Base-by-base conservation (phyloP, 2,113 vertebrate species). In the Oncorhynchus nerka region DNA sequence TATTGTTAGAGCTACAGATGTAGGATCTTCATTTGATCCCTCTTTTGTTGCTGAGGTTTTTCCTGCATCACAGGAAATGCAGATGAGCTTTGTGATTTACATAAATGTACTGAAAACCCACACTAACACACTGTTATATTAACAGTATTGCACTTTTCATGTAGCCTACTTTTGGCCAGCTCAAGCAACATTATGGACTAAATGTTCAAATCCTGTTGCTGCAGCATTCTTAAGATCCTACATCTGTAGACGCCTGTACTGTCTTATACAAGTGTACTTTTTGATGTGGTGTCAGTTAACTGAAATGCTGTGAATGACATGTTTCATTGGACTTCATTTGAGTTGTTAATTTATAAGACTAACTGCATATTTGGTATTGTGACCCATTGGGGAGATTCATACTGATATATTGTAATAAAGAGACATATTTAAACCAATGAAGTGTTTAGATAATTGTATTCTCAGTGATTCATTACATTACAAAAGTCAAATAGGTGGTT, bases 331-430 rank as follows among this genome's bases (percentile, higher is more conserved):
- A 68, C 4, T 81, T 30, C 64, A 68, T 77, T 72, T 76, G 81
- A 86, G 86, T 85, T 89, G 51, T 85, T 89, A 86, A 62, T 62
- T 62, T 85, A 85, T 84, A 85, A 67, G 15, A 61, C 13, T 12
- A 70, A 74, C 34, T 86, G 74, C 57, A 45, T 80, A 64, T 75
- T 70, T 26, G 39, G 39, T 86, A 24, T 82, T 65, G 20, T 71
- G 39, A 61, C 3, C 51, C 51, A 76, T 9, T 48, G 49, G 28
- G 48, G 3, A 30, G 51, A 61, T 73, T 74, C 28, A 28, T 12
- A 30, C 20, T 86, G 34, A 74, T 28, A 80, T 65, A 51, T 45
- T 75, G 64, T 72, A 57, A 76, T 20, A 75, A 88, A 82, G 28
- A 32, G 78, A 71, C 28, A 68, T 32, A 67, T 70, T 55, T 64